Evolutionary conservation across 2,888 invertebrate genomes (phyloP), one percentile per base, ranked within the genome.

Genomic region (Cryptocheilus praepositus): DNA sequence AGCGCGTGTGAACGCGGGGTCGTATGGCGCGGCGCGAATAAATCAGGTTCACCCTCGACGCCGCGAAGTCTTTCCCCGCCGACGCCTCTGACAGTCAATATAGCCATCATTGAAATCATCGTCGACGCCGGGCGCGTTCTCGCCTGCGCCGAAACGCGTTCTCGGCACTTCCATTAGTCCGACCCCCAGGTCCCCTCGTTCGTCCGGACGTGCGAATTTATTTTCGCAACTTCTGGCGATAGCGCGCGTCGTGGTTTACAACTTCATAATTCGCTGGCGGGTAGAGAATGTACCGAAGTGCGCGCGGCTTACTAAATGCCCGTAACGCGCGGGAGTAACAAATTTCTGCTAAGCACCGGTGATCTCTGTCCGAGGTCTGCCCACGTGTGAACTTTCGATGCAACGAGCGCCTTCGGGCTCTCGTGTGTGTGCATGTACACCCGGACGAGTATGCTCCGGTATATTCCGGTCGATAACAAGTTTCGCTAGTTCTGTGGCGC

Each of bases 381-480:
- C 71, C 73, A 71, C 76, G 71, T 67, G 70, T 46, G 70, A 58
- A 67, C 74, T 74, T 58, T 57, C 74, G 51, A 62, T 68, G 65
- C 64, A 62, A 64, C 65, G 49, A 18, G 49, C 13, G 25, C 45
- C 22, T 45, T n/a, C 11, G 4, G n/a, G 60, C 49, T n/a, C 55
- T 16, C 49, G 36, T 25, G 64, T 44, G 58, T 45, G 45, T 45
- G 16, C 51, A 46, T 57, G 11, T 18, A 51, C 49, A 25, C 56
- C 61, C 43, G 49, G 49, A 49, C n/a, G 49, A 49, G 16, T 49
- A 8, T 49, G 5, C 49, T 16, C 1, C 16, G 49, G 66, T 69
- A 65, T 72, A 61, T 60, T 61, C 63, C 16, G 61, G 70, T 61
- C 68, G 76, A 79, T 75, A 74, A 74, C 77, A 74, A 82, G 74